Evolutionary conservation across 2,797 vertebrate species (phyloP), one percentile per base, ranked within the genome.

Genomic region (Paedocypris micromegethes): DNA sequence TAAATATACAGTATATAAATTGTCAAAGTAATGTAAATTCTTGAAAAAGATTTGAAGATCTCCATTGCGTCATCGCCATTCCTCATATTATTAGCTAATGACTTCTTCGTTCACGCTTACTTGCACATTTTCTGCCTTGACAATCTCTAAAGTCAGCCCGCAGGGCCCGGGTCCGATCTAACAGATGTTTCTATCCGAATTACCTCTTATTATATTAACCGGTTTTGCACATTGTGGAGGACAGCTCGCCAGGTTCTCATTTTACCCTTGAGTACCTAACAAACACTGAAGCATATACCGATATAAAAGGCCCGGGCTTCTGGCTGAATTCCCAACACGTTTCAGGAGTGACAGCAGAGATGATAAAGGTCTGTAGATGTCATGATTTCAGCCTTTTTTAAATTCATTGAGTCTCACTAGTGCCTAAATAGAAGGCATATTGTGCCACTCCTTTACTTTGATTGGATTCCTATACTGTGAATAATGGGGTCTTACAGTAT

Each of bases 171-270:
- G 37, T n/a, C 42, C 42, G 6, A 37, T 66, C 61, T 63, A 48
- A 71, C 74, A 72, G 66, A 61, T 70, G 68, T 69, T 70, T 63
- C 58, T 68, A 70, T 70, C 70, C 56, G 56, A 79, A 77, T 68
- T 70, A 69, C 59, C 64, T 62, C 73, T 57, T 66, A 75, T 68
- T 74, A 74, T 56, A 58, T 58, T 66, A 77, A 75, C 72, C 75
- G 71, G 72, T 67, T 73, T 59, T 56, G 62, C 47, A 37, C 62
- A 70, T 73, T 74, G 58, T 66, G 7, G 50, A 56, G 70, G 65
- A 77, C 73, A 66, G 56, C 38, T 59, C 70, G 42, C 43, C 42
- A 71, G 68, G 60, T 54, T 63, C 66, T 72, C 47, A 67, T 67
- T 58, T 72, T 53, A 61, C 69, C 66, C 64, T 59, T 64, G 46